Base-by-base conservation (phyloP, 2,113 vertebrate species). In the Cyanoramphus novaezelandiae region DNA sequence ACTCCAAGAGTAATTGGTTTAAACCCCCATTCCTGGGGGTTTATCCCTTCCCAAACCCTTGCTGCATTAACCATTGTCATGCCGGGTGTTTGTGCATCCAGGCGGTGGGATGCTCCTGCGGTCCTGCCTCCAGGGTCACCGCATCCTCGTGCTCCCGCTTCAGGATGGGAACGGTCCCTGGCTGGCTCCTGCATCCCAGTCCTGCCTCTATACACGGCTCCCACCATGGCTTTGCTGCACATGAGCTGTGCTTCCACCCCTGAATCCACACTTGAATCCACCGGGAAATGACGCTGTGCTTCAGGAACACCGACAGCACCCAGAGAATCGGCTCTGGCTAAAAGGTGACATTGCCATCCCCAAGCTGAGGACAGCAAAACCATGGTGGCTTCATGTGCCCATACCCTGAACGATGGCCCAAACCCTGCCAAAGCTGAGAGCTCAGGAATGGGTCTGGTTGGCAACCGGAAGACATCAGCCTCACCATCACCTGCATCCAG, bases 371-470 rank as follows among this genome's bases (percentile, higher is more conserved):
- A 79, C 86, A 39, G 3, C 6, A 8, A 12, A 59, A 63, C 44
- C 1, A 37, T 1, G 0, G 12, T 14, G 27, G 46, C 57, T 62
- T 17, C 19, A 0, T 0, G 13, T 1, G 69, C 31, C 55, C 55
- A 57, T 9, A n/a, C 20, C 20, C 25, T 4, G 2, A 29, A 11
- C 1, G 2, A 5, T 5, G 28, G 6, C 21, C 27, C 74, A 5
- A 19, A 41, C 7, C 28, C 47, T 37, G 24, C 35, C 0, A 1
- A 62, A 46, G 59, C 44, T 43, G 63, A 18, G 79, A 47, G 69
- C 14, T 0, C 0, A 0, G n/a, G 23, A 75, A 11, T 2, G 55
- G 24, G 8, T 3, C 21, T 4, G 79, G 46, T 2, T 1, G 19
- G 71, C 18, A 39, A 50, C 19, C 0, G 2, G 13, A n/a, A 37